phyloP scores from a whole-genome alignment of 2,888 invertebrate genomes.

The Xanthia togata region DNA sequence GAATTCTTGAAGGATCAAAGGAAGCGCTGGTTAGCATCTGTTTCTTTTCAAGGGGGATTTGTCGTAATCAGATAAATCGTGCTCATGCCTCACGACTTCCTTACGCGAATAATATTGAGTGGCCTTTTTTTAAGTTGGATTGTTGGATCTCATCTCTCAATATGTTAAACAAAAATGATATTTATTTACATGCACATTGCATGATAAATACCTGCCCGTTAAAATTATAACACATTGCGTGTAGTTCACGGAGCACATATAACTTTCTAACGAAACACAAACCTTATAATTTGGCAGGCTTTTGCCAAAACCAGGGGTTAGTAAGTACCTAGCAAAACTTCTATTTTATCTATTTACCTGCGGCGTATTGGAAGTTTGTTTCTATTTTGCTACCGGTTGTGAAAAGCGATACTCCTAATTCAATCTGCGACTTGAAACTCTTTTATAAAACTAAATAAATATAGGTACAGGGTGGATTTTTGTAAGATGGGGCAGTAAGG shows the following conservation, averaged over 20 bases:
- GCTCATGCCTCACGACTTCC: slow-evolving; percentile 79
- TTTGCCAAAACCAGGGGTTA: no score
- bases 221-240: neutral
- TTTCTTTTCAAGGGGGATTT: slow-evolving; percentile 80
- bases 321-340: neutral
- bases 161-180: slow-evolving; percentile 13
- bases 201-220: neutral
- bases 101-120: slow-evolving; percentile 72
- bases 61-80: slow-evolving; percentile 84
- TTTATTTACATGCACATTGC: slow-evolving; percentile 2
- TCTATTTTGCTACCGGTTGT: neutral
- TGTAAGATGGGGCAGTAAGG: no score
- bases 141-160: slow-evolving; percentile 20
- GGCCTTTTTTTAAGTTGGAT: slow-evolving; percentile 38
- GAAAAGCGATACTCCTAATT: neutral
- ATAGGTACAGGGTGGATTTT: no score
- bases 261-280: slow-evolving; percentile 5
- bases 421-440: neutral
- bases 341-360: neutral
- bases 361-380: neutral
- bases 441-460: neutral
- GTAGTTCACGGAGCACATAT: neutral
- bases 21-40: slow-evolving; percentile 78
- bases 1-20: slow-evolving; percentile 84
- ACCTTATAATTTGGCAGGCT: neutral